Evolutionary conservation across 1,140 invertebrate genomes (phyloP).

Genomic region (Drepana arcuata): DNA sequence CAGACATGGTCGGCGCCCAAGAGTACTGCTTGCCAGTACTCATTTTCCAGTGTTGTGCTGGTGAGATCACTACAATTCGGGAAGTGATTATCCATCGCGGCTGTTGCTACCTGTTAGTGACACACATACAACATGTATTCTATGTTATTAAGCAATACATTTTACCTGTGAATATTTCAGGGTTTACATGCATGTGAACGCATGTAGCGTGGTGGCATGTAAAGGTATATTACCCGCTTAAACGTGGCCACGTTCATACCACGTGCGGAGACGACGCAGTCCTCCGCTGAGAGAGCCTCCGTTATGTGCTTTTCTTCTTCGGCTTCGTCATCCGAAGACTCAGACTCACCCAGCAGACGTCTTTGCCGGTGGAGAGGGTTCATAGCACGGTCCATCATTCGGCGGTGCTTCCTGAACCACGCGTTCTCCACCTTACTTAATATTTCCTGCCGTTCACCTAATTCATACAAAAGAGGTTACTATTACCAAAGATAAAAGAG

Average conservation of each 20-base stretch:
- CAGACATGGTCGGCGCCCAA: conserved; percentile 86
- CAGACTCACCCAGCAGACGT: conserved; percentile 24
- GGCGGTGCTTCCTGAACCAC: conserved; percentile 75
- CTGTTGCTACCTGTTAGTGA: too few species aligned
- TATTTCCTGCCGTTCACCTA: conserved; percentile 81
- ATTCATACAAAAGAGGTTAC: conserved; percentile 11
- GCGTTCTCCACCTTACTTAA: conserved; percentile 83
- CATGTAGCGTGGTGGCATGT: too few species aligned
- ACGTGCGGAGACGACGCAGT: conserved; percentile 86
- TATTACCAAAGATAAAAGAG: conserved; percentile 4
- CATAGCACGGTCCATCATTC: conserved; percentile 71
- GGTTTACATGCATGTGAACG: too few species aligned
- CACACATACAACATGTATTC: too few species aligned
- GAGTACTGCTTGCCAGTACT: conserved; percentile 90
- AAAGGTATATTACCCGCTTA: conserved; percentile 74
- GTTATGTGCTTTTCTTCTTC: conserved; percentile 53
- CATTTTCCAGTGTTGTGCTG: conserved; percentile 76
- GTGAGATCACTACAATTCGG: too few species aligned
- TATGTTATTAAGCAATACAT: too few species aligned
- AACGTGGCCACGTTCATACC: conserved; percentile 88
- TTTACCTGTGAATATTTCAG: too few species aligned
- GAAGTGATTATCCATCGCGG: too few species aligned
- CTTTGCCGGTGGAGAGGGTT: conserved; percentile 64
- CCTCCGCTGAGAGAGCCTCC: conserved; percentile 74
- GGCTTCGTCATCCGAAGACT: conserved; percentile 39